Evolutionary conservation across 2,797 vertebrate species (phyloP).

Genomic region (Onychomys torridus): DNA sequence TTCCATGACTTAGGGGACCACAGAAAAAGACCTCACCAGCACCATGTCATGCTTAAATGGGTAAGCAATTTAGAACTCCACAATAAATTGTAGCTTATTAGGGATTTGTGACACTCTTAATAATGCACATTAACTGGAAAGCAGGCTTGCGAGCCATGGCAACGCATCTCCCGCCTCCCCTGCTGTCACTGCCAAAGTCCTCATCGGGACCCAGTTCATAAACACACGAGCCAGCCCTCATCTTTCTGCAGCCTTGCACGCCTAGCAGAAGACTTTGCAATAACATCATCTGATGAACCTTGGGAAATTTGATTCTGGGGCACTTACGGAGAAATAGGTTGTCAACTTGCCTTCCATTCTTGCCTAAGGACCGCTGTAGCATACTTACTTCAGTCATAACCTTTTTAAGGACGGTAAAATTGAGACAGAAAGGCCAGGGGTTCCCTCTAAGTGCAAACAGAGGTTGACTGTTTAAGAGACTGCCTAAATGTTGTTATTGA

Average conservation of each 20-base stretch:
- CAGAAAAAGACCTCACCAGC: neutral
- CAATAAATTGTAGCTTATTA: neutral
- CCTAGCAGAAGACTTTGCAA: neutral
- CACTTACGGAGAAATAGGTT: neutral
- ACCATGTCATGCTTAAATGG: neutral
- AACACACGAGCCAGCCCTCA: neutral
- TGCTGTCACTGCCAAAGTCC: neutral
- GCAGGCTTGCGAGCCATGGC: neutral
- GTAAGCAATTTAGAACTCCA: neutral
- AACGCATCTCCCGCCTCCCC: neutral
- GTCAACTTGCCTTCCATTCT: neutral
- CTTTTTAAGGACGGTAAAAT: slow-evolving; percentile 23
- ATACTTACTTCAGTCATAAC: neutral
- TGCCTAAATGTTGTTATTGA: neutral
- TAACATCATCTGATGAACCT: neutral
- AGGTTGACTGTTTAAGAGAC: slow-evolving; percentile 31
- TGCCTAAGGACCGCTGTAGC: neutral
- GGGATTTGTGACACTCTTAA: neutral
- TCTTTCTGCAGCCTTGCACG: accelerated
- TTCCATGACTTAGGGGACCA: neutral
- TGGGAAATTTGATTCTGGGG: slow-evolving; percentile 13
- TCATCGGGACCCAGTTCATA: neutral
- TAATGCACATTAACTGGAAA: neutral
- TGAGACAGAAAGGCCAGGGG: slow-evolving; percentile 31
- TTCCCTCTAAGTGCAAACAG: slow-evolving; percentile 21